A percentile compares a stretch with the other conserved stretches of the same genome.
phyloP scores from a whole-genome alignment of 2,888 invertebrate species.

The Pristionchus fissidentatus region DNA sequence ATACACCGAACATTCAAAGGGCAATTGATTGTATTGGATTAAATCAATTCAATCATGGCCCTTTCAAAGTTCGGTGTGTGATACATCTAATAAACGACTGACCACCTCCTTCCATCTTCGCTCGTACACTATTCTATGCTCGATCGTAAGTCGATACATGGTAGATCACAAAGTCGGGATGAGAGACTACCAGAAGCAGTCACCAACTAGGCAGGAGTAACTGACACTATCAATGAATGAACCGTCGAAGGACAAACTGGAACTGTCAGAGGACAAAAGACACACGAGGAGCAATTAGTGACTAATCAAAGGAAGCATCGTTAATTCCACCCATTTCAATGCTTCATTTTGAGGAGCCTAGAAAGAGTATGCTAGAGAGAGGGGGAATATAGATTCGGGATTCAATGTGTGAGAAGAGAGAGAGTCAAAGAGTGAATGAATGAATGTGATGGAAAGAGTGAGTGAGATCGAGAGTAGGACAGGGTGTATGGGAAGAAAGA shows the following conservation, averaged over 20 bases:
- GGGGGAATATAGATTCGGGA: too few relatives aligned
- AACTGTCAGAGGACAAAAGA: conserved; percentile 26
- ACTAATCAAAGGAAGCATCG: neutral
- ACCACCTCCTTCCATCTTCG: neutral
- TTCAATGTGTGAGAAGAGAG: neutral
- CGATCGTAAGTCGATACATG: neutral
- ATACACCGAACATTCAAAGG: too few relatives aligned
- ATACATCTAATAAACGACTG: too few relatives aligned
- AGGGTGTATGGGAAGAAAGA: conserved; percentile 9
- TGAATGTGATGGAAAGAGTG: neutral
- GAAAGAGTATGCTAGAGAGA: neutral
- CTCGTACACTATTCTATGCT: neutral
- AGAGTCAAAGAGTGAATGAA: neutral
- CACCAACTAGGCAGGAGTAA: neutral
- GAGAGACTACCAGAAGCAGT: neutral
- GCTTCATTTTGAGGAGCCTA: too few relatives aligned
- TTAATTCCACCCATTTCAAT: neutral
- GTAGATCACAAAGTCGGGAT: neutral
- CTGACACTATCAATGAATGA: neutral
- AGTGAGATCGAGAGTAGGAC: neutral
- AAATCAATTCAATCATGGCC: too few relatives aligned
- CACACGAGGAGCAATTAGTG: neutral
- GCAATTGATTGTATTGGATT: too few relatives aligned
- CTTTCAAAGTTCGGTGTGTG: too few relatives aligned
- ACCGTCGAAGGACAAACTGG: neutral